These are phyloP conservation scores for Actenoides hombroni DNA, from an alignment of 2,113 vertebrate species.

Conservation along the genomic window DNA sequence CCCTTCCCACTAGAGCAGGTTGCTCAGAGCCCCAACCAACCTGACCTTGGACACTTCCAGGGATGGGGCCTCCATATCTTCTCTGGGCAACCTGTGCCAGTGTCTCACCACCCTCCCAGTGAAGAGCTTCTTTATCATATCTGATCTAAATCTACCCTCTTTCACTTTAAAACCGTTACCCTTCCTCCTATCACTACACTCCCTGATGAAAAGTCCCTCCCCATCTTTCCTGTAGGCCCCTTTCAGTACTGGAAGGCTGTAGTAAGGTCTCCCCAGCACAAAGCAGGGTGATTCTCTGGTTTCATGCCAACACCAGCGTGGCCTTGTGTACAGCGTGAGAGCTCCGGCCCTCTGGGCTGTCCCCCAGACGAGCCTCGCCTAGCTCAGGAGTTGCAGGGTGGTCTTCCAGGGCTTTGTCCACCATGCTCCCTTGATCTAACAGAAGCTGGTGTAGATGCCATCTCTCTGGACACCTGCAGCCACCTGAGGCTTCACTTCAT, in stretches of 20 bases:
- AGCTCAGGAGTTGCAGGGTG: not conserved
- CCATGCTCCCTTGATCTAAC: not conserved
- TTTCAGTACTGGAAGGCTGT: not conserved
- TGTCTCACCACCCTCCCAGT: not conserved
- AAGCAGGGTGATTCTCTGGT: not conserved
- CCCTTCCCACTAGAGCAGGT: not conserved
- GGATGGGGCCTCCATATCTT: not conserved
- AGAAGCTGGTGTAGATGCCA: not conserved
- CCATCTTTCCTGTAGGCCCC: not conserved
- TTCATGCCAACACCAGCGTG: fast-evolving
- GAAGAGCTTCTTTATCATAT: not conserved
- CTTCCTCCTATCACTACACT: not conserved
- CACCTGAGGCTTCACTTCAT: not conserved
- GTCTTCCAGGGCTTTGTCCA: not conserved
- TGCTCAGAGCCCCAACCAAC: not conserved
- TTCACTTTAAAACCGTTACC: not conserved
- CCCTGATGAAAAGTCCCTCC: not conserved
- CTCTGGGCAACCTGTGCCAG: not conserved
- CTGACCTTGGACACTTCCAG: not conserved
- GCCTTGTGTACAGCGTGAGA: not conserved
- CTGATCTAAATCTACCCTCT: not conserved
- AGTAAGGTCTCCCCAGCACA: not conserved
- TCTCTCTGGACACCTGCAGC: not conserved
- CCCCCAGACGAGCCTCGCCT: not conserved
- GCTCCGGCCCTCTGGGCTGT: not conserved